Conservation (phyloP, 2,888 invertebrate genomes). For the Mythimna loreyi region DNA sequence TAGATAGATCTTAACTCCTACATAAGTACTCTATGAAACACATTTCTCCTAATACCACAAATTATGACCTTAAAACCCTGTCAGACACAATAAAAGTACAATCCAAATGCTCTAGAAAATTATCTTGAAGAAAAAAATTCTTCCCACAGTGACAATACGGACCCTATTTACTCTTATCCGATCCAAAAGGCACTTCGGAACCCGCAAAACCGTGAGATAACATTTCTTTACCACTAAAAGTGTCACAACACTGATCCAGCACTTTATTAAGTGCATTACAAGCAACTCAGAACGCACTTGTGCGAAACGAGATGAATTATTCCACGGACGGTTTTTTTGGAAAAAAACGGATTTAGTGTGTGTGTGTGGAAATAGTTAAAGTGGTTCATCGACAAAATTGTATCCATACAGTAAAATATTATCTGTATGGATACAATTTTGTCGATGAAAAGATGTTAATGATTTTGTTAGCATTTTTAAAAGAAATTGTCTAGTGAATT, state of each 20-base stretch:
- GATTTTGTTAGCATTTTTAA: too few species aligned
- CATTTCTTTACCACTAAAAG: slow-evolving; percentile 33
- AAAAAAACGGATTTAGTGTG: slow-evolving; percentile 77
- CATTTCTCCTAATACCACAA: not conserved
- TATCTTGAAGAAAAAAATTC: not conserved
- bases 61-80: slow-evolving; percentile 1
- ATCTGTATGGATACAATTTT: too few species aligned
- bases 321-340: slow-evolving; percentile 71
- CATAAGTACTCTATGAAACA: not conserved
- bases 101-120: not conserved
- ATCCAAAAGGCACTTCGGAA: slow-evolving; percentile 8
- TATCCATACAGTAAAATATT: too few species aligned
- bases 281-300: slow-evolving; percentile 55
- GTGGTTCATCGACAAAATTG: too few species aligned
- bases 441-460: too few species aligned
- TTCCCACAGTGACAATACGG: slow-evolving; percentile 8
- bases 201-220: slow-evolving; percentile 15
- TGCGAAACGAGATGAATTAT: slow-evolving; percentile 77
- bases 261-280: slow-evolving; percentile 65
- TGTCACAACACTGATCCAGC: slow-evolving; percentile 41
- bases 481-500: too few species aligned
- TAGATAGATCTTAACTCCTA: too few species aligned
- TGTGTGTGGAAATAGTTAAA: slow-evolving; percentile 55
- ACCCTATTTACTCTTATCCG: slow-evolving; percentile 2
- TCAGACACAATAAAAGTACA: slow-evolving; percentile 15